phyloP scores from a whole-genome alignment of 2,113 vertebrate genomes.

The Varanus komodoensis region DNA sequence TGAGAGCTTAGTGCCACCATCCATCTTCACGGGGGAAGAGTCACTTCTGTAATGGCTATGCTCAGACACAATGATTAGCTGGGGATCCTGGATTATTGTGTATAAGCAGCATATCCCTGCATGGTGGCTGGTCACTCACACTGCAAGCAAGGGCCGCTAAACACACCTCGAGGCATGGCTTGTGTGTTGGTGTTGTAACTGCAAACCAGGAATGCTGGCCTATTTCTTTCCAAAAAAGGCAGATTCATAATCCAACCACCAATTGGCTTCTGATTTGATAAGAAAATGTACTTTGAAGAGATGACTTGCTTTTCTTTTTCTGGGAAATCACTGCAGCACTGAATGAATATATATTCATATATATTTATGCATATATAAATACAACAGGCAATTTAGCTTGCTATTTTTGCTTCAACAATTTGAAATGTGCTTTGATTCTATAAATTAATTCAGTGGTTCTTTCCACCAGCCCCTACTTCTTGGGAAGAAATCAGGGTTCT shows the following conservation, averaged over 20 bases:
- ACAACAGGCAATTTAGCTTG: background rate
- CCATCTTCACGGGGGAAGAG: background rate
- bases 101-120: too few relatives aligned
- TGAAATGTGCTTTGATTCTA: background rate
- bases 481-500: background rate
- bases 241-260: too few relatives aligned
- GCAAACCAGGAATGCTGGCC: too few relatives aligned
- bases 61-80: too few relatives aligned
- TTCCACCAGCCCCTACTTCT: background rate
- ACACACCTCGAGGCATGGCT: too few relatives aligned
- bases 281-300: background rate
- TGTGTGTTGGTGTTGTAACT: too few relatives aligned
- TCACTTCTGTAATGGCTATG: background rate
- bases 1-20: background rate
- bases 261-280: background rate
- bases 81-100: too few relatives aligned
- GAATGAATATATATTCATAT: background rate
- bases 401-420: background rate
- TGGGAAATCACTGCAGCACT: background rate
- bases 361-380: too few relatives aligned
- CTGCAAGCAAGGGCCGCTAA: too few relatives aligned
- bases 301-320: background rate
- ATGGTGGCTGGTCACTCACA: too few relatives aligned
- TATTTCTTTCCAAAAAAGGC: too few relatives aligned
- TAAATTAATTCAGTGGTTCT: background rate